These are phyloP conservation scores for Pristionchus japonicus DNA, from an alignment of 2,888 invertebrate genomes.

Conservation along the genomic window DNA sequence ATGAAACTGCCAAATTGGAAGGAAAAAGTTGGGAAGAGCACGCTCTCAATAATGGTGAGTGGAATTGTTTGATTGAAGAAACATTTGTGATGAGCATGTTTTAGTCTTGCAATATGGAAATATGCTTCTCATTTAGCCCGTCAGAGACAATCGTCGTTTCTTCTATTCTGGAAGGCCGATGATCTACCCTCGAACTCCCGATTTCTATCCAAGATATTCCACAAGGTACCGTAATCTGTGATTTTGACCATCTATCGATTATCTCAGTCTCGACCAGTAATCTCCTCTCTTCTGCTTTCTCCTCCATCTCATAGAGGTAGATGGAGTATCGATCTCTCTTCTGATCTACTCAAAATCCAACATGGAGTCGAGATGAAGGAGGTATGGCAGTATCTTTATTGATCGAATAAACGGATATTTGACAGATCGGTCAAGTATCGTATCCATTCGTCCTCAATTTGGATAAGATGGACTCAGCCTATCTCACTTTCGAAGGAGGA, in stretches of 20 bases:
- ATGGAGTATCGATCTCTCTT: conserved; percentile 8
- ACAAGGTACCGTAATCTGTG: neutral
- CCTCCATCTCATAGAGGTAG: neutral
- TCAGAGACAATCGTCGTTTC: conserved; percentile 77
- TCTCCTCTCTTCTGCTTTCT: conserved; percentile 24
- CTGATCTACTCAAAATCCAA: neutral
- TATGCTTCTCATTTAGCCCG: conserved; percentile 37
- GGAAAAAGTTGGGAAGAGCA: conserved; percentile 15
- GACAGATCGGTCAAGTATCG: conserved; percentile 55
- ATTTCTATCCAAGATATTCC: conserved; percentile 81
- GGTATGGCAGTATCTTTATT: neutral
- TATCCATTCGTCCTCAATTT: conserved; percentile 85
- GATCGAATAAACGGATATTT: neutral
- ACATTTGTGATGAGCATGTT: neutral
- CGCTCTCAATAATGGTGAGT: neutral
- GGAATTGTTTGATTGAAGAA: neutral
- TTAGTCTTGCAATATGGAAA: too few species aligned
- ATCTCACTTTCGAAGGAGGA: conserved; percentile 84
- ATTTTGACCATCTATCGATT: neutral
- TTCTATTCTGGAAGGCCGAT: conserved; percentile 89
- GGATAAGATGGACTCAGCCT: conserved; percentile 76
- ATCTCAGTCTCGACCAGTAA: conserved; percentile 3
- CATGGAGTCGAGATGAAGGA: neutral
- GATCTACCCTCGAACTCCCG: conserved; percentile 84
- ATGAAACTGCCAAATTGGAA: conserved; percentile 80